Percentiles rank a stretch among this genome's conserved stretches.
phyloP scores from a whole-genome alignment of 2,797 vertebrate genomes.

The Helostoma temminkii region DNA sequence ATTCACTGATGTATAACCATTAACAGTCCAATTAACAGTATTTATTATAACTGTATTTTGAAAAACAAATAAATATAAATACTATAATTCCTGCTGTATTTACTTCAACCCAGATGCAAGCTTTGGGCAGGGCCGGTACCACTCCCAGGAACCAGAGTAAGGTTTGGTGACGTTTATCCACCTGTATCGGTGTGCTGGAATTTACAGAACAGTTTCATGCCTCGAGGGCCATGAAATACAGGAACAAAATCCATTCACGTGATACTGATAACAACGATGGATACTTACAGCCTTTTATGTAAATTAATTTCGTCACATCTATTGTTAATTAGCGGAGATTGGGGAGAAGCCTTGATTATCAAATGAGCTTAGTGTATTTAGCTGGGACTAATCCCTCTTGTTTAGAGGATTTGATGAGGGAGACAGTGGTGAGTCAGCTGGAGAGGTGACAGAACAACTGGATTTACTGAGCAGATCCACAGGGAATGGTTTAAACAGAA shows the following conservation, averaged over 20 bases:
- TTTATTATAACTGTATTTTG: too few relatives aligned
- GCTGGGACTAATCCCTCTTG: constrained; percentile 76
- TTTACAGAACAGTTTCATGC: constrained; percentile 37
- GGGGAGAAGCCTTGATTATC: constrained; percentile 73
- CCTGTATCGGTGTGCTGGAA: constrained; percentile 34
- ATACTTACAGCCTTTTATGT: constrained; percentile 55
- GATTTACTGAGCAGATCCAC: constrained; percentile 50
- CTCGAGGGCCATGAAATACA: constrained; percentile 39
- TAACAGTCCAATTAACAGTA: too few relatives aligned
- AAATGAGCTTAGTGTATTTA: constrained; percentile 79
- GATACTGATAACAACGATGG: constrained; percentile 45
- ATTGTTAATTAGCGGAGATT: constrained; percentile 78
- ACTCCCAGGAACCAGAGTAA: too few relatives aligned
- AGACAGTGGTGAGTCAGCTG: constrained; percentile 72
- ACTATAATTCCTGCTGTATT: too few relatives aligned
- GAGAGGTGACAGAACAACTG: constrained; percentile 74
- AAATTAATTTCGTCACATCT: constrained; percentile 69
- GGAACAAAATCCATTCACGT: constrained; percentile 47
- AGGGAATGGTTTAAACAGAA: constrained; percentile 22
- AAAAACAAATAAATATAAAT: too few relatives aligned
- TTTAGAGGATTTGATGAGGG: constrained; percentile 73
- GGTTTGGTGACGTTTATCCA: constrained; percentile 17
- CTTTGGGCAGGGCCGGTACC: too few relatives aligned
- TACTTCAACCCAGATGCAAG: too few relatives aligned
- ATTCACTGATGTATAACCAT: too few relatives aligned